phyloP scores from a whole-genome alignment of 2,113 vertebrate genomes.

The Tauraco erythrolophus region DNA sequence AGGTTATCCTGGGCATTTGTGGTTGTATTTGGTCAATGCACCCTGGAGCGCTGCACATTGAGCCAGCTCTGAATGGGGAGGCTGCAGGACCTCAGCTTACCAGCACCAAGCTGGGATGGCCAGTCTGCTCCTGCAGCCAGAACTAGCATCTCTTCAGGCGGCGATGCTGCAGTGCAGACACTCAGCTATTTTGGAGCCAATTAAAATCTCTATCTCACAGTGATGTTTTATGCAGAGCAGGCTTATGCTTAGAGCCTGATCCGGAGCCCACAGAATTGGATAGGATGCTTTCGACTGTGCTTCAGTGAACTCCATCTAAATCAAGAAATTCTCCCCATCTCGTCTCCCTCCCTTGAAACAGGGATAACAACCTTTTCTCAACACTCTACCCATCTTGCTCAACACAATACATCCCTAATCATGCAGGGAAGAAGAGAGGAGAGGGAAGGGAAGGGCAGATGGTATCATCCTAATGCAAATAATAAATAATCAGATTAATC shows the following conservation, averaged over 20 bases:
- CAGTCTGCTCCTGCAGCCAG: background rate
- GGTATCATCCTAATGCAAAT: constrained; percentile 50
- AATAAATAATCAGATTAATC: constrained; percentile 63
- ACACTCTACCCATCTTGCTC: background rate
- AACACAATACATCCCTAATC: background rate
- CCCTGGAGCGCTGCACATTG: background rate
- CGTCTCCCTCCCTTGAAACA: background rate
- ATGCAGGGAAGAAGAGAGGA: background rate
- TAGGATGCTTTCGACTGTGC: background rate
- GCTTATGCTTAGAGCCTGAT: background rate
- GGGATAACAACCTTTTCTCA: background rate
- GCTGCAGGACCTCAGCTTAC: background rate
- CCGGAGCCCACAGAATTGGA: background rate
- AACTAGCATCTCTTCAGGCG: background rate
- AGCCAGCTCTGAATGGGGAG: background rate
- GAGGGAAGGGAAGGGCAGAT: constrained; percentile 32
- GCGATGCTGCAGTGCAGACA: background rate
- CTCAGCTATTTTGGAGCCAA: background rate
- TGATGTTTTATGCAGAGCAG: background rate
- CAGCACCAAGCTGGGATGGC: background rate
- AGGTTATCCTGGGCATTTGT: background rate
- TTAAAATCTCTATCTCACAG: background rate
- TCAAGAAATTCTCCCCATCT: background rate
- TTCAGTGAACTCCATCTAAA: background rate
- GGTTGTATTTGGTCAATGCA: background rate